Evolutionary conservation across 2,113 vertebrate species (phyloP).

Genomic region (Diglossa brunneiventris): DNA sequence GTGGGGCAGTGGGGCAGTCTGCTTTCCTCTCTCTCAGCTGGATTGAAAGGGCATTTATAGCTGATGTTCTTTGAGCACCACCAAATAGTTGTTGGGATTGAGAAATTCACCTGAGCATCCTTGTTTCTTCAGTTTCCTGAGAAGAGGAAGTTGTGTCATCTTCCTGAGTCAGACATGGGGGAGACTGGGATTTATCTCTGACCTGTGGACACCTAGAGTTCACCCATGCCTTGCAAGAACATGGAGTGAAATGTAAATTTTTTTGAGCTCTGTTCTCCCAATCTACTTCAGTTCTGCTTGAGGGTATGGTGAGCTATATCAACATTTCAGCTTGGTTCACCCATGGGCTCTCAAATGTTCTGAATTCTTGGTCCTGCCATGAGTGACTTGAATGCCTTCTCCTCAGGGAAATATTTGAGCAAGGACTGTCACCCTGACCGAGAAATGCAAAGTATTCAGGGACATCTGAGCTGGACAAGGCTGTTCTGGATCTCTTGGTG

Average conservation of each 20-base stretch:
- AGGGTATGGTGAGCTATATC: background rate
- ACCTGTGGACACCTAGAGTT: background rate
- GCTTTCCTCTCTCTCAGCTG: background rate
- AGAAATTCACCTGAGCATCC: background rate
- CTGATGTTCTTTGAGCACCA: background rate
- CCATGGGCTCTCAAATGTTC: background rate
- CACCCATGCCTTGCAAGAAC: background rate
- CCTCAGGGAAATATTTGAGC: background rate
- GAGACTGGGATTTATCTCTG: background rate
- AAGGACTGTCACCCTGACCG: background rate
- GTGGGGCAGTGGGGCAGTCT: background rate
- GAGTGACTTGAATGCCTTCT: background rate
- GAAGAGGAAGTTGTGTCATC: background rate
- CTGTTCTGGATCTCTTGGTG: background rate
- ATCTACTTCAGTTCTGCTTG: background rate
- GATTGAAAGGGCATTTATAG: background rate
- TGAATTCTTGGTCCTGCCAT: background rate
- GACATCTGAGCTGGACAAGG: background rate
- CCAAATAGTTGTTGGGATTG: background rate
- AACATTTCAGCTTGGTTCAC: background rate
- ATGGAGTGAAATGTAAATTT: background rate
- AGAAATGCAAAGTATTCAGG: constrained; percentile 12
- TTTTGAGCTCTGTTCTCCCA: background rate
- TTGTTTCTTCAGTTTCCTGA: background rate
- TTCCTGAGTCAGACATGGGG: background rate